phyloP scores from a whole-genome alignment of 2,113 vertebrate species.

The Solea solea region DNA sequence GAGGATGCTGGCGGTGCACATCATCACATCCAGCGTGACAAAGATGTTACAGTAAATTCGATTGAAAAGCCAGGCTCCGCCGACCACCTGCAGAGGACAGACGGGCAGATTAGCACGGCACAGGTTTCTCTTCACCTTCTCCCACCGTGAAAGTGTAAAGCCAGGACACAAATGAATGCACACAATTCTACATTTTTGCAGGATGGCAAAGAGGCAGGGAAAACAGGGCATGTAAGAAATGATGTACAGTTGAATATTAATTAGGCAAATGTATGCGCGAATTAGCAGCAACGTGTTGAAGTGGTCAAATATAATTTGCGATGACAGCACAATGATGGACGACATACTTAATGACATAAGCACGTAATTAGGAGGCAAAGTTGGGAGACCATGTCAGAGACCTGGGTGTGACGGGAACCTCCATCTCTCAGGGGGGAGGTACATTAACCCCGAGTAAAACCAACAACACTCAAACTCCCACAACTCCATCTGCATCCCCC shows the following conservation, averaged over 20 bases:
- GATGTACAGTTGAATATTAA: not conserved
- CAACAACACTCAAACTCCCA: conserved; percentile 4
- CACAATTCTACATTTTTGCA: conserved; percentile 20
- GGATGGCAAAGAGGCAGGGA: not conserved
- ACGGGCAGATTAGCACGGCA: conserved; percentile 56
- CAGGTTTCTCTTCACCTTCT: conserved; percentile 14
- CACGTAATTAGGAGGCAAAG: not conserved
- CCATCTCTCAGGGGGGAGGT: conserved; percentile 16
- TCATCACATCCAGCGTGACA: conserved; percentile 96
- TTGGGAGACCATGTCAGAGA: conserved; percentile 22
- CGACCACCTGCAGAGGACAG: conserved; percentile 79
- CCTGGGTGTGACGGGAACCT: conserved; percentile 11
- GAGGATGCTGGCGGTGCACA: conserved; percentile 97
- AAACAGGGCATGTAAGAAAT: not conserved
- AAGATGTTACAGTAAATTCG: conserved; percentile 91
- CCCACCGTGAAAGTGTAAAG: conserved; percentile 48
- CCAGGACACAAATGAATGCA: not conserved
- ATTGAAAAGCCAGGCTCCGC: conserved; percentile 93
- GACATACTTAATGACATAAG: not conserved
- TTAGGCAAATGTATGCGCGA: conserved; percentile 13
- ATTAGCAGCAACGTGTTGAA: conserved; percentile 1
- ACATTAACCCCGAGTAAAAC: conserved; percentile 30
- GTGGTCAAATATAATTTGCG: not conserved
- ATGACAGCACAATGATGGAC: not conserved
- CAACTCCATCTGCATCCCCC: not conserved